phyloP scores from a whole-genome alignment of 2,888 invertebrate species.

The Xiphydria camelus region DNA sequence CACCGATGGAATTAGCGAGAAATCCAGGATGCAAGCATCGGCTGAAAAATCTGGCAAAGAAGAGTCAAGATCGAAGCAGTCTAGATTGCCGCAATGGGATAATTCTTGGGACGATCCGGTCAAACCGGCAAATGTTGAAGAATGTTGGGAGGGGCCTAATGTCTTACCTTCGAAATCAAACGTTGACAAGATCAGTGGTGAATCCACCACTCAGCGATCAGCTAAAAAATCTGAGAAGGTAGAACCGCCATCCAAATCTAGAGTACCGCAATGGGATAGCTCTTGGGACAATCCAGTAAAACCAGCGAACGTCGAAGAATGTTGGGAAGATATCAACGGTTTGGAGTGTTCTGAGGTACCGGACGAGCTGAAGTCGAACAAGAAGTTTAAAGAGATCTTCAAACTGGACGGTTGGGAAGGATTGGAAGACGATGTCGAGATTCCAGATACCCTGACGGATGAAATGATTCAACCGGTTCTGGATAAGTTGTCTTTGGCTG shows the following conservation, averaged over 20 bases:
- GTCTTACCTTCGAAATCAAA: too few relatives aligned
- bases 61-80: conserved; percentile 19
- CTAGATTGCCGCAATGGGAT: conserved; percentile 3
- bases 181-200: too few relatives aligned
- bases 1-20: too few relatives aligned
- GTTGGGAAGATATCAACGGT: conserved; percentile 22
- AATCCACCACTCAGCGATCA: neutral
- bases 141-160: conserved; percentile 9
- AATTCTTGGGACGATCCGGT: conserved; percentile 3
- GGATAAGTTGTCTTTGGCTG: conserved; percentile 53
- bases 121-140: conserved; percentile 1
- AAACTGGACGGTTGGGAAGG: conserved; percentile 57
- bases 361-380: conserved; percentile 47
- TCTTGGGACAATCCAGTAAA: conserved; percentile 6
- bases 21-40: too few relatives aligned
- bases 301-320: conserved; percentile 7
- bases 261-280: conserved; percentile 3
- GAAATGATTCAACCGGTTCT: conserved; percentile 37
- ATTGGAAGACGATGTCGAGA: conserved; percentile 42
- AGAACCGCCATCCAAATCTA: too few relatives aligned
- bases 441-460: conserved; percentile 49
- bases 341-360: conserved; percentile 43
- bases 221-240: neutral
- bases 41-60: conserved; percentile 7
- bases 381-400: conserved; percentile 49